Conservation (phyloP, 2,888 invertebrate species). For the Cataglyphis albicans region DNA sequence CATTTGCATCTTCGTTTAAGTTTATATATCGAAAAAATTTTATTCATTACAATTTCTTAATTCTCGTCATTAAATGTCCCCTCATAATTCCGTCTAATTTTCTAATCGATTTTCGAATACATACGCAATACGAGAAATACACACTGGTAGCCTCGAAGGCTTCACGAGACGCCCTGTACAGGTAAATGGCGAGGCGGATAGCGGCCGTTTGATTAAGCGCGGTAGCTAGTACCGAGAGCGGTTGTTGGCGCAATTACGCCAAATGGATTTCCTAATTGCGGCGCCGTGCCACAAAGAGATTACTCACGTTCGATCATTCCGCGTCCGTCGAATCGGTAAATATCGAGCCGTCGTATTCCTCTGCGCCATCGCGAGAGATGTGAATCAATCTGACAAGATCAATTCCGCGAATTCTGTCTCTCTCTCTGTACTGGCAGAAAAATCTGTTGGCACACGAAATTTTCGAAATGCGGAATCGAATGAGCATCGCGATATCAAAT, state of each 20-base stretch:
- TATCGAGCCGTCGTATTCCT: constrained; percentile 50
- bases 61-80: neutral
- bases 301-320: constrained; percentile 82
- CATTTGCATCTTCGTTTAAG: neutral
- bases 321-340: constrained; percentile 59
- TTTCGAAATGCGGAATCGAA: constrained; percentile 20
- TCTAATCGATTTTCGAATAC: constrained; percentile 36
- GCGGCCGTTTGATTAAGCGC: constrained; percentile 79
- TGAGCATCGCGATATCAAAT: neutral
- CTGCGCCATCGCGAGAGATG: constrained; percentile 11
- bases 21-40: neutral
- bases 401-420: constrained; percentile 8
- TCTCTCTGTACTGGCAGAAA: neutral
- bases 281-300: constrained; percentile 79
- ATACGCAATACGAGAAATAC: constrained; percentile 23
- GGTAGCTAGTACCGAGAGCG: constrained; percentile 75
- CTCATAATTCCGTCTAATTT: neutral
- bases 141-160: constrained; percentile 18
- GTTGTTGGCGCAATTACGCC: constrained; percentile 84
- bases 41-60: constrained; percentile 22
- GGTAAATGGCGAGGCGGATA: constrained; percentile 68
- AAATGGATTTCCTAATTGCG: constrained; percentile 86
- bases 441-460: neutral
- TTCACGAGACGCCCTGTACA: constrained; percentile 22
- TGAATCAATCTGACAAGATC: constrained; percentile 29